These are phyloP conservation scores for Turritopsis dohrnii DNA, from an alignment of 30 jellyfish, hydroid and myxozoan genomes.

Conservation along the genomic window DNA sequence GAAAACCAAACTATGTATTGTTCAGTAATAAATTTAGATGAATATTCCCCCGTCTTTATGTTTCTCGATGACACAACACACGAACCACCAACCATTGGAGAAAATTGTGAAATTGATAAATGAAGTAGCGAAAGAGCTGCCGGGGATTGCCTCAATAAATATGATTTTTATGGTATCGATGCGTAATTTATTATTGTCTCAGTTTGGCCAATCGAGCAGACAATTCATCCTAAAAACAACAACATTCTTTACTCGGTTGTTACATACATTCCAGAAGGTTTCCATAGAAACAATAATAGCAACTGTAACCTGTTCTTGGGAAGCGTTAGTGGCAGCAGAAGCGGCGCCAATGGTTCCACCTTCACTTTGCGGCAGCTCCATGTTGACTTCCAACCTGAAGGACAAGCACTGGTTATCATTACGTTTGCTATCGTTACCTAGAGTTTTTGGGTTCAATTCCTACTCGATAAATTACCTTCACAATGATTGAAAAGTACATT, in stretches of 20 bases:
- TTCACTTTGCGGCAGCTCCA: constrained; percentile 96
- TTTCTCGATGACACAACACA: not conserved
- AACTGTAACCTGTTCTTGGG: constrained; percentile 83
- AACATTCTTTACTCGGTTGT: not conserved
- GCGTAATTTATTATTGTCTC: constrained; percentile 21
- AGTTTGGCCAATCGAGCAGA: constrained; percentile 80
- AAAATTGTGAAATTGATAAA: too few relatives aligned
- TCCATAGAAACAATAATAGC: not conserved
- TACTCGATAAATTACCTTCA: too few relatives aligned
- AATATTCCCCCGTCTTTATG: not conserved
- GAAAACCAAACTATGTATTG: not conserved
- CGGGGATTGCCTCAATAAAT: not conserved
- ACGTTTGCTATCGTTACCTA: too few relatives aligned
- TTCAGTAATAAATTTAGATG: not conserved
- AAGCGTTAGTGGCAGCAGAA: constrained; percentile 84
- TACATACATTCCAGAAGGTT: not conserved
- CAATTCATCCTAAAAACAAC: constrained; percentile 67
- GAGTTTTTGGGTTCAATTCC: too few relatives aligned
- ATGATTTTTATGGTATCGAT: not conserved
- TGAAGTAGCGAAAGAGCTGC: not conserved
- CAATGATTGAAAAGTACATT: too few relatives aligned
- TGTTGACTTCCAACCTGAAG: constrained; percentile 78
- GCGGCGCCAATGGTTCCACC: constrained; percentile 78
- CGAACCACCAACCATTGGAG: not conserved
- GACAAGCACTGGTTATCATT: not conserved